Base-by-base conservation (phyloP, 2,888 invertebrate genomes). In the Griposia aprilina region DNA sequence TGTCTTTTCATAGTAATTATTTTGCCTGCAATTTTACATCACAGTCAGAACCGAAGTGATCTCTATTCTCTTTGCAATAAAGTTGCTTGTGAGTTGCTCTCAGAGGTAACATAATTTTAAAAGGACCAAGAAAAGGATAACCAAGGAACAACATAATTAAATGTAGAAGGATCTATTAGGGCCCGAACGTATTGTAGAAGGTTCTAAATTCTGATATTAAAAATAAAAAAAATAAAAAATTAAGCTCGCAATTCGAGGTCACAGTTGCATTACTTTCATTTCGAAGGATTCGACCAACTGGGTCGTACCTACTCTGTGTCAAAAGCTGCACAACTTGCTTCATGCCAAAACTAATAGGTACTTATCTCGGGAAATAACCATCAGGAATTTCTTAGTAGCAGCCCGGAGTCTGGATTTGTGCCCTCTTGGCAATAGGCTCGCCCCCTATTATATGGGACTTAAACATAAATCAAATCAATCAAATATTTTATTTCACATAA, bases 181-280 rank as follows among this genome's bases (percentile, higher is more conserved):
- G 17, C 17, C n/a, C 6, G 17, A 65, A 17, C 65, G n/a, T n/a
- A n/a, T 17, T 66, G 45, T 45, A 10, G 5, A 41, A 65, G n/a
- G 2, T n/a, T 65, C 17, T 20, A 50, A 26, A 30, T 30, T 67
- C 20, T 45, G 30, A 30, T 20, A 13, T 23, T 45, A n/a, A n/a
- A n/a, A n/a, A n/a, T n/a, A n/a, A n/a, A n/a, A n/a, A n/a, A n/a
- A n/a, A n/a, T n/a, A n/a, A n/a, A n/a, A n/a, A n/a, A n/a, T n/a
- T 60, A 30, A 23, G 30, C 4, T 60, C 23, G 20, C 20, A 26
- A 0, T 6, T 48, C 10, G 48, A 59, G 23, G 45, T 45, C 57
- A 45, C 5, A 8, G 10, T 59, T 48, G 15, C 20, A n/a, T 48
- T 57, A 74, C 71, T 71, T 59, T 59, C 30, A 48, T 48, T 74